Evolutionary conservation across 2,113 vertebrate species (phyloP).

Genomic region (Pitta sordida): DNA sequence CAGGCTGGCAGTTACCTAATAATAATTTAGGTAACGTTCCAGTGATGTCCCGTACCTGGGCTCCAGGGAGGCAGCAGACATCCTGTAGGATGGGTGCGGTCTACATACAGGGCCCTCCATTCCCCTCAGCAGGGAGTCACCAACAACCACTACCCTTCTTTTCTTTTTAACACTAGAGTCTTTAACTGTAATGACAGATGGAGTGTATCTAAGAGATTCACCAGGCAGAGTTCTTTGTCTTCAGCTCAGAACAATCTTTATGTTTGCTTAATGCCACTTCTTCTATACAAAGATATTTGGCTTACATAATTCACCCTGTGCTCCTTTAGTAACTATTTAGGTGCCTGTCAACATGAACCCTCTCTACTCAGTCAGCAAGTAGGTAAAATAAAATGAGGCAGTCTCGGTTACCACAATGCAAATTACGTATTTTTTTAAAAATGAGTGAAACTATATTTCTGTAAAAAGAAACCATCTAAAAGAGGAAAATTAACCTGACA

Average conservation of each 20-base stretch:
- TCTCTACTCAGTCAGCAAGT: background rate
- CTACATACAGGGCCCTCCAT: too few relatives aligned
- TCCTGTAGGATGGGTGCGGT: too few relatives aligned
- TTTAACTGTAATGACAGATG: too few relatives aligned
- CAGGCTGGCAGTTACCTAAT: too few relatives aligned
- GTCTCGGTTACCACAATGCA: background rate
- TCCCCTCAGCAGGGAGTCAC: too few relatives aligned
- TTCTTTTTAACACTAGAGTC: too few relatives aligned
- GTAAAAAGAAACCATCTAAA: background rate
- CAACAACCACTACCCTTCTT: too few relatives aligned
- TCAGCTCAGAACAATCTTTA: conserved; percentile 21
- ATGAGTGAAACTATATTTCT: background rate
- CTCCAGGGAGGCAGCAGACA: too few relatives aligned
- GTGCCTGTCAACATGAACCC: background rate
- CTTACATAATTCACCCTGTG: conserved; percentile 30
- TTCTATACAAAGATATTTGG: conserved; percentile 13
- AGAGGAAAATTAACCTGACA: background rate
- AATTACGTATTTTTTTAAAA: background rate
- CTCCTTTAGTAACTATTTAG: conserved; percentile 35
- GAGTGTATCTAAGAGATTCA: too few relatives aligned
- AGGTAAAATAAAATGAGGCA: conserved; percentile 19
- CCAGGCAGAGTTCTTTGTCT: conserved; percentile 55
- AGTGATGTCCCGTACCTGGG: too few relatives aligned
- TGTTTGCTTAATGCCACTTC: conserved; percentile 41
- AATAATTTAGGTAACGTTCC: too few relatives aligned